Percentiles rank a stretch among this genome's conserved stretches.
These are phyloP conservation scores for Notarius lentiginosus DNA, from an alignment of 2,113 vertebrate species.

Conservation along the genomic window DNA sequence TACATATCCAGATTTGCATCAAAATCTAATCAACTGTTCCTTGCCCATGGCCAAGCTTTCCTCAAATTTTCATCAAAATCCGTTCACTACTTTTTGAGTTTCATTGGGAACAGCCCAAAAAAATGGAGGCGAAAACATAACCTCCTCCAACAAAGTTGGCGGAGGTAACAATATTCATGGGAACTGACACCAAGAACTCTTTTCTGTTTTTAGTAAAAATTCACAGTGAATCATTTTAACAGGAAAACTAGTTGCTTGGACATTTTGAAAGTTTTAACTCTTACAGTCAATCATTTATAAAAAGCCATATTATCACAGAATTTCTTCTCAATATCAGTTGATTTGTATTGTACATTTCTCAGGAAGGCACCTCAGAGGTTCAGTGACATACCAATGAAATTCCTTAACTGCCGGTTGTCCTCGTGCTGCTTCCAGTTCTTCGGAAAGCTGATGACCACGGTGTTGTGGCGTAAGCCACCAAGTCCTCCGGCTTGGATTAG, in stretches of 20 bases:
- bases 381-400: conserved; percentile 85
- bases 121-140: too few species aligned
- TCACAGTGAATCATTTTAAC: not conserved
- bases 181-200: too few species aligned
- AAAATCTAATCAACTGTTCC: too few species aligned
- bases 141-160: too few species aligned
- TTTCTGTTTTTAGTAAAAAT: not conserved
- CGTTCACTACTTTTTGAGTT: too few species aligned
- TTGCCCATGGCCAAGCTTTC: too few species aligned
- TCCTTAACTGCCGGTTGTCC: conserved; percentile 86
- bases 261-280: not conserved
- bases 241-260: not conserved
- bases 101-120: too few species aligned
- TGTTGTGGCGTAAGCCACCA: conserved; percentile 94
- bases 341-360: not conserved
- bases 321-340: not conserved
- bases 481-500: conserved; percentile 94
- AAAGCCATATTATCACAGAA: not conserved
- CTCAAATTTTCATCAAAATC: too few species aligned
- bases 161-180: too few species aligned
- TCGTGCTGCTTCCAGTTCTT: conserved; percentile 92
- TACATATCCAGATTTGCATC: too few species aligned
- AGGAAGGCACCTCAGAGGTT: not conserved
- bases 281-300: not conserved
- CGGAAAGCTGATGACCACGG: conserved; percentile 92